Evolutionary conservation across 2,797 vertebrate genomes (phyloP), one percentile per base, ranked within the genome.

Genomic region (Cygnus olor): DNA sequence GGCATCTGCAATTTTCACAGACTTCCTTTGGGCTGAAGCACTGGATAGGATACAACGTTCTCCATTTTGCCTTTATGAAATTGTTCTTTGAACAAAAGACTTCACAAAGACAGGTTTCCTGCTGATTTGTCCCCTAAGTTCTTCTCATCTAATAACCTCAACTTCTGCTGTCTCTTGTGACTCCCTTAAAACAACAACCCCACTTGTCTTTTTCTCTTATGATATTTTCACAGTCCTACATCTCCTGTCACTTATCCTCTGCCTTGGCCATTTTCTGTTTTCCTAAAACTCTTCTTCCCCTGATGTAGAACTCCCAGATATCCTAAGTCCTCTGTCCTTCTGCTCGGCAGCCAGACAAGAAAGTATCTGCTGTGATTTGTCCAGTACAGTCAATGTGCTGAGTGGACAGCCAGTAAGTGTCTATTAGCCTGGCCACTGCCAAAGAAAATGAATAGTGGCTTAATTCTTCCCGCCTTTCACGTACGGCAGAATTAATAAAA

Each of bases 381-480:
- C 74, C 79, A 53, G 3, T 2, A 6, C 20, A 44, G 84, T n/a
- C 34, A 49, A 42, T 79, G 58, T 69, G 72, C 54, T 32, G 71
- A n/a, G 58, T 44, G 82, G 63, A 30, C 58, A 76, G 70, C 42
- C 69, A 66, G 38, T 11, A 42, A 76, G 45, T 17, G 57, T 58
- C 1, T 44, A 9, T 57, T 36, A 85, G 69, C 42, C 45, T 60
- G 53, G 28, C 34, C 16, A 6, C 81, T 81, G 61, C 81, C 88
- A 76, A 65, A 79, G 63, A 22, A 79, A 79, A 76, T 56, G 40
- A 79, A 25, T 45, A 60, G 38, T 78, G 65, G 14, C 47, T 94
- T 90, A 19, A 79, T 94, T 87, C 74, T 85, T 72, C 40, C 88
- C 15, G 47, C 44, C 71, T 81, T 89, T 94, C 78, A 56, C n/a